These are phyloP conservation scores for Pogona vitticeps DNA, from an alignment of 2,113 vertebrate genomes.

Conservation along the genomic window DNA sequence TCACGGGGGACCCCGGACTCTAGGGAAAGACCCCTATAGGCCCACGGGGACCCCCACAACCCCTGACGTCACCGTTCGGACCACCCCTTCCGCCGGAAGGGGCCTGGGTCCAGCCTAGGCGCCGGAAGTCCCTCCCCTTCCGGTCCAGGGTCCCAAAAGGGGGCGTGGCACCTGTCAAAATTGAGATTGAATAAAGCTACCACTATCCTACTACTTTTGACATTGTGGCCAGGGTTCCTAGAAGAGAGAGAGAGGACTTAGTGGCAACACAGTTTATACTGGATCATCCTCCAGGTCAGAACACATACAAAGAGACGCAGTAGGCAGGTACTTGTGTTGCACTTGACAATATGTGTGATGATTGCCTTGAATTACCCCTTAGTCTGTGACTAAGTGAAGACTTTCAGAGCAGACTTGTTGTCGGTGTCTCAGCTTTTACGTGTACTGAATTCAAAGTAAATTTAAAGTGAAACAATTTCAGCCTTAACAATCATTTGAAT, in stretches of 20 bases:
- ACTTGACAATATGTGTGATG: not conserved
- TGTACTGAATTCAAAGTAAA: not conserved
- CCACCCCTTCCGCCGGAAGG: too few relatives aligned
- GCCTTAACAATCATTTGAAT: constrained; percentile 10
- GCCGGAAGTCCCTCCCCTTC: too few relatives aligned
- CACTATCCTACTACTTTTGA: too few relatives aligned
- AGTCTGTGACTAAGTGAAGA: constrained; percentile 5
- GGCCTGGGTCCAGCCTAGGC: too few relatives aligned
- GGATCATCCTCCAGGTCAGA: not conserved
- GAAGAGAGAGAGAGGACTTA: not conserved
- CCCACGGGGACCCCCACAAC: too few relatives aligned
- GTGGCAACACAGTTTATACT: not conserved
- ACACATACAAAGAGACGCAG: not conserved
- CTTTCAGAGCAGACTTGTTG: not conserved
- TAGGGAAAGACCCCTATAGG: too few relatives aligned
- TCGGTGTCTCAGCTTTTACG: not conserved
- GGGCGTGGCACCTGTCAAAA: too few relatives aligned
- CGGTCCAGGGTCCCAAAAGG: too few relatives aligned
- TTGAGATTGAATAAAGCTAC: too few relatives aligned
- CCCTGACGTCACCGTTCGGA: too few relatives aligned
- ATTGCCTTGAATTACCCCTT: not conserved
- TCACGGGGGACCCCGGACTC: too few relatives aligned
- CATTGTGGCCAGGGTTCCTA: not conserved
- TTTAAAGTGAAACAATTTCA: constrained; percentile 18
- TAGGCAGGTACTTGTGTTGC: not conserved